phyloP scores from a whole-genome alignment of 2,797 vertebrate species.

The Cetoscarus ocellatus region DNA sequence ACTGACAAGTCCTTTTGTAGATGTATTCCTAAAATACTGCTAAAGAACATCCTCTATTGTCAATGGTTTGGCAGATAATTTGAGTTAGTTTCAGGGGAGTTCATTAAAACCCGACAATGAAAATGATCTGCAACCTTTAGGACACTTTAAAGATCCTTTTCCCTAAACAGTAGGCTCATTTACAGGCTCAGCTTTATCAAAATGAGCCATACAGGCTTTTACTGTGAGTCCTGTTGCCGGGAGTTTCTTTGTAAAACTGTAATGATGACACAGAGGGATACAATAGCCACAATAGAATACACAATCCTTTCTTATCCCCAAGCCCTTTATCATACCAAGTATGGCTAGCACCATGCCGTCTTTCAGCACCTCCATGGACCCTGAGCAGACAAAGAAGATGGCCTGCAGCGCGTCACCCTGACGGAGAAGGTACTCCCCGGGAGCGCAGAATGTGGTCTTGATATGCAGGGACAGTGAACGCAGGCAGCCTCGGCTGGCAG shows the following conservation, averaged over 20 bases:
- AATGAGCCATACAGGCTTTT: conserved; percentile 37
- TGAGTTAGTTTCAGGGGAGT: conserved; percentile 10
- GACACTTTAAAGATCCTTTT: conserved; percentile 20
- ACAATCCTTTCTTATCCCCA: not conserved
- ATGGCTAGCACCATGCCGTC: conserved; percentile 96
- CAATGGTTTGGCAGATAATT: conserved; percentile 12
- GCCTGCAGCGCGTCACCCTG: conserved; percentile 97
- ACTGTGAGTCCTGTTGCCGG: conserved; percentile 28
- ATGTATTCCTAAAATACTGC: not conserved
- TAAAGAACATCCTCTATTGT: not conserved
- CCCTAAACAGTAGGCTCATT: conserved; percentile 51
- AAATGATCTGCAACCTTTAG: conserved; percentile 32
- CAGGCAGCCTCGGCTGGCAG: conserved; percentile 96
- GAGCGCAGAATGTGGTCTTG: conserved; percentile 98
- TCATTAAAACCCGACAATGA: conserved; percentile 33
- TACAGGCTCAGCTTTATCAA: conserved; percentile 36
- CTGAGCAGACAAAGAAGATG: conserved; percentile 97
- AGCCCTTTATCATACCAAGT: conserved; percentile 86
- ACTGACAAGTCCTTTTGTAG: conserved; percentile 2
- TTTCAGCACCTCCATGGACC: conserved; percentile 98
- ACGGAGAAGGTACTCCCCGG: conserved; percentile 95
- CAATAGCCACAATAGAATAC: not conserved
- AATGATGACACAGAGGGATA: conserved; percentile 25
- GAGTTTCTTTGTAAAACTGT: conserved; percentile 32
- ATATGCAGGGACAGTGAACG: conserved; percentile 98